These are phyloP conservation scores for Pristionchus exspectatus DNA, from an alignment of 2,888 invertebrate species.

Conservation along the genomic window DNA sequence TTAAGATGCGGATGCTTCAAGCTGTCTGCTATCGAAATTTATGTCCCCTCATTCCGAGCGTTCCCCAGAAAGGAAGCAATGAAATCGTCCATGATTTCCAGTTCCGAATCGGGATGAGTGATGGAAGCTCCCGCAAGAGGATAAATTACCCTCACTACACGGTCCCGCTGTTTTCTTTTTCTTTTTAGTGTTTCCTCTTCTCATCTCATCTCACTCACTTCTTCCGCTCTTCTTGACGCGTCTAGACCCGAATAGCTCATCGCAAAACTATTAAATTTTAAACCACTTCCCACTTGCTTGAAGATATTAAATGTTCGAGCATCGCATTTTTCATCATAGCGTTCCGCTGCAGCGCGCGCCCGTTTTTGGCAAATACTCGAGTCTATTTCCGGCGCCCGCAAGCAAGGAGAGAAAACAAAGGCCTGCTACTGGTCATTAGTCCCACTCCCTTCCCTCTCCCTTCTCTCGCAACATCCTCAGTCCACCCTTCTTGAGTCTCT, in stretches of 20 bases:
- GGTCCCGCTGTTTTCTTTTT: neutral
- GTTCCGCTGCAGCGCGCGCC: too few species aligned
- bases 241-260: neutral
- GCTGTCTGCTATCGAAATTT: neutral
- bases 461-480: neutral
- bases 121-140: neutral
- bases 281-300: neutral
- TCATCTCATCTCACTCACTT: neutral
- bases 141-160: slow-evolving; percentile 28
- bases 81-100: neutral
- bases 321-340: too few species aligned
- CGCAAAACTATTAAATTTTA: neutral
- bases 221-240: neutral
- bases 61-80: neutral
- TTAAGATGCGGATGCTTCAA: neutral
- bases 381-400: neutral
- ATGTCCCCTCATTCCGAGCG: neutral
- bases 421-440: neutral
- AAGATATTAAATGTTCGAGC: neutral
- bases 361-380: neutral
- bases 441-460: neutral
- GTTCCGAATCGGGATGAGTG: neutral
- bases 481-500: neutral
- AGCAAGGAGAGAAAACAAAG: neutral
- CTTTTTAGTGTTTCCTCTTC: slow-evolving; percentile 5